A percentile compares a stretch with the other conserved stretches of the same genome.
Evolutionary conservation across 2,113 vertebrate species (phyloP).

Genomic region (Podarcis raffonei): DNA sequence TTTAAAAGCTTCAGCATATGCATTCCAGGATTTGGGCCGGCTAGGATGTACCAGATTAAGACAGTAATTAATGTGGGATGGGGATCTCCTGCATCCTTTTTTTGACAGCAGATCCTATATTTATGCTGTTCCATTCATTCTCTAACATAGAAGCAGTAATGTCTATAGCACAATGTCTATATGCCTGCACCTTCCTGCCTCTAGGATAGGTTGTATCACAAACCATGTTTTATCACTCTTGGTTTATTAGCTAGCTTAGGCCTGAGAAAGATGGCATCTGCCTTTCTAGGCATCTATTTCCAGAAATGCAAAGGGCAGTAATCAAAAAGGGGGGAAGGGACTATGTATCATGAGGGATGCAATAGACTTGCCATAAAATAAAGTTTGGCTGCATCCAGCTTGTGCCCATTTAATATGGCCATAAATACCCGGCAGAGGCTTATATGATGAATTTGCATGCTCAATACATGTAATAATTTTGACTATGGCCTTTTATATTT

Average conservation of each 20-base stretch:
- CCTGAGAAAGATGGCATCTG: conserved; percentile 48
- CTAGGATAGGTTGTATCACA: neutral
- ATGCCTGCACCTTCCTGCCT: neutral
- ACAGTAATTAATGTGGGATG: neutral
- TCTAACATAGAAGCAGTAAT: accelerated
- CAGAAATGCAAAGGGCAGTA: conserved; percentile 64
- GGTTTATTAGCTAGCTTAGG: conserved; percentile 35
- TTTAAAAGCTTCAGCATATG: neutral
- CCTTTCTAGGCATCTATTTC: conserved; percentile 44
- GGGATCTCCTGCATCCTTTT: neutral
- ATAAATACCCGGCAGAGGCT: conserved; percentile 50
- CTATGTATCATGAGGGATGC: conserved; percentile 32
- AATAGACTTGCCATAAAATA: conserved; percentile 57
- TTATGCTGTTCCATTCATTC: neutral
- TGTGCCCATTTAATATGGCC: conserved; percentile 47
- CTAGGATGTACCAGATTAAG: neutral
- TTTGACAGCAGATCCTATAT: neutral
- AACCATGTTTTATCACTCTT: conserved; percentile 27
- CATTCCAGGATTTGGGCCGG: neutral
- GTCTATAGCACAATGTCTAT: accelerated
- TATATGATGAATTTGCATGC: conserved; percentile 51
- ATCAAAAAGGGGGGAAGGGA: conserved; percentile 12
- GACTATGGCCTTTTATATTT: conserved; percentile 1
- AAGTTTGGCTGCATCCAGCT: conserved; percentile 57
- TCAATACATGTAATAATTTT: neutral